Conservation (phyloP, 1,140 invertebrate genomes). For the Ctenoplectra terminalis region DNA sequence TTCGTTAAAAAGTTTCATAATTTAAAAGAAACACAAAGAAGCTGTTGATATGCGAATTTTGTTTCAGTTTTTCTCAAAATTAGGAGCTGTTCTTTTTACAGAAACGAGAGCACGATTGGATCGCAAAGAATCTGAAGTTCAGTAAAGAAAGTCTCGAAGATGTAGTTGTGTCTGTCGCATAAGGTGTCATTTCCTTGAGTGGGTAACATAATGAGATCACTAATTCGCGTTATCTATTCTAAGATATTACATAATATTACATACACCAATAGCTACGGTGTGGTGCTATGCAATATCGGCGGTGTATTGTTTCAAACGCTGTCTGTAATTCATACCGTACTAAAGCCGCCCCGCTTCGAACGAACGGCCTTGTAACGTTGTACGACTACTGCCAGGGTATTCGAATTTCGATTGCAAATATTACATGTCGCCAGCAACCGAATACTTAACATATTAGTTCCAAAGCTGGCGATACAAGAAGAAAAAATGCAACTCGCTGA, state of each 20-base stretch:
- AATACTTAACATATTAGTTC: conserved; percentile 58
- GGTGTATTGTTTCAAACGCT: conserved; percentile 74
- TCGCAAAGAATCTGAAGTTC: too few relatives aligned
- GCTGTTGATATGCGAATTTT: too few relatives aligned
- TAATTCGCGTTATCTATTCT: conserved; percentile 53
- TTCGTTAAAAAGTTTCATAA: neutral
- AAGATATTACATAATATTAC: conserved; percentile 57
- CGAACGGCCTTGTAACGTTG: conserved; percentile 68
- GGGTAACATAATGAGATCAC: conserved; percentile 23
- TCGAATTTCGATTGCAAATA: conserved; percentile 75
- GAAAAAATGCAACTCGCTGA: neutral
- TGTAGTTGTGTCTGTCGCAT: neutral
- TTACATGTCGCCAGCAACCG: conserved; percentile 69
- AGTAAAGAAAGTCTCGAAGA: neutral
- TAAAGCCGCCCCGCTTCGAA: conserved; percentile 59
- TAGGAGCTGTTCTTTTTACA: too few relatives aligned
- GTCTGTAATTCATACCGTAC: conserved; percentile 74
- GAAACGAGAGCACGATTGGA: too few relatives aligned
- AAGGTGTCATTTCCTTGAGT: conserved; percentile 37
- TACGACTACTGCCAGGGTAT: conserved; percentile 26
- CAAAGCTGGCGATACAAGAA: conserved; percentile 20
- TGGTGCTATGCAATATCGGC: conserved; percentile 60
- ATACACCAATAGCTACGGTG: conserved; percentile 35
- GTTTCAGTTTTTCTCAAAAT: too few relatives aligned
- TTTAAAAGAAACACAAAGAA: too few relatives aligned